These are phyloP conservation scores for Carassius gibelio DNA, from an alignment of 2,113 vertebrate species.

Conservation along the genomic window DNA sequence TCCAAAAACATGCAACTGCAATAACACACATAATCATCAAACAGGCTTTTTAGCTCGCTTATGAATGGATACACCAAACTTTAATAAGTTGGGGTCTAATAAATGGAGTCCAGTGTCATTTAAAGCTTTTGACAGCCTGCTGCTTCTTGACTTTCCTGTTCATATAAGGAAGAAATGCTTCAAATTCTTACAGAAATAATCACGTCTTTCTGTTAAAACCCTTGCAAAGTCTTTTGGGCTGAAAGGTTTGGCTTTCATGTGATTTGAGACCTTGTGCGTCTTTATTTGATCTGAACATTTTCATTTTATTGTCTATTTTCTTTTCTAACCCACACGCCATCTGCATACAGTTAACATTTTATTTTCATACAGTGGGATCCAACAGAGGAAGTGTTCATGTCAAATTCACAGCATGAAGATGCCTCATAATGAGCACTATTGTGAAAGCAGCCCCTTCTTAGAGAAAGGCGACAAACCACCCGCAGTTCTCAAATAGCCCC, in stretches of 20 bases:
- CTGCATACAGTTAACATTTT: slow-evolving; percentile 53
- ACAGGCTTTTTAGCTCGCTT: too few species aligned
- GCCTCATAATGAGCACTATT: slow-evolving; percentile 59
- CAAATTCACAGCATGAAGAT: slow-evolving; percentile 54
- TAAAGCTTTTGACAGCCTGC: not conserved
- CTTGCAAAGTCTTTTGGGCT: not conserved
- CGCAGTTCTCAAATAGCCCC: slow-evolving; percentile 38
- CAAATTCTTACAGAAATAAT: not conserved
- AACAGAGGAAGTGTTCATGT: slow-evolving; percentile 60
- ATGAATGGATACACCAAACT: not conserved
- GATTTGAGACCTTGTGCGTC: not conserved
- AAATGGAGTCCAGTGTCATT: not conserved
- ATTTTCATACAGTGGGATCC: slow-evolving; percentile 54
- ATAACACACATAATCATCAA: not conserved
- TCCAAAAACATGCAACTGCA: not conserved
- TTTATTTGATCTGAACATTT: slow-evolving; percentile 37
- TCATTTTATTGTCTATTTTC: slow-evolving; percentile 39
- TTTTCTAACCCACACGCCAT: slow-evolving; percentile 40
- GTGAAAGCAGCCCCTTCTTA: slow-evolving; percentile 50
- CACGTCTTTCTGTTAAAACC: not conserved
- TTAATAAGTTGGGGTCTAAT: not conserved
- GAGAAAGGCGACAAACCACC: slow-evolving; percentile 50
- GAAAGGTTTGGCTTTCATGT: not conserved
- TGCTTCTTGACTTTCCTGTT: not conserved
- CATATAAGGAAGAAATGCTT: not conserved